phyloP scores from a whole-genome alignment of 2,797 vertebrate species.

The Cetoscarus ocellatus region DNA sequence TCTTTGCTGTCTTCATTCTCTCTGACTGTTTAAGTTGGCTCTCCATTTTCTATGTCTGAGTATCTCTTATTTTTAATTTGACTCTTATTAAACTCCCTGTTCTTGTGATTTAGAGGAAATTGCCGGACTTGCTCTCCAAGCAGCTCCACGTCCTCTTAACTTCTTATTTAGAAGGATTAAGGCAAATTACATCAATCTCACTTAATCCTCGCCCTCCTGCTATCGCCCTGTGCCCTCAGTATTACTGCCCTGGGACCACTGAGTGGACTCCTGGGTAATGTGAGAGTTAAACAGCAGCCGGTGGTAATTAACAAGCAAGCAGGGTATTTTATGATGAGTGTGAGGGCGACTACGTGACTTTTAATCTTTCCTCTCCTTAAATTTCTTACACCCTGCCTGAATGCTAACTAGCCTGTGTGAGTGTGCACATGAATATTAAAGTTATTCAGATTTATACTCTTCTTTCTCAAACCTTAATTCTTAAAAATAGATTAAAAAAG shows the following conservation, averaged over 20 bases:
- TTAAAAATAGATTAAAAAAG: neutral
- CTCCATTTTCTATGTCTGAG: neutral
- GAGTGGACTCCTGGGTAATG: constrained; percentile 52
- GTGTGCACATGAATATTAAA: constrained; percentile 31
- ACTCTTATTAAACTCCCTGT: constrained; percentile 1
- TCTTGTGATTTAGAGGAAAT: constrained; percentile 37
- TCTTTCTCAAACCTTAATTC: neutral
- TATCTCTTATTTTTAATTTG: too few relatives aligned
- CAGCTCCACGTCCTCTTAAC: constrained; percentile 26
- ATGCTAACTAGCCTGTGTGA: constrained; percentile 26
- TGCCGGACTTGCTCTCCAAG: constrained; percentile 16
- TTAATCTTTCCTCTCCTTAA: constrained; percentile 14
- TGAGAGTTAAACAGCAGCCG: constrained; percentile 56
- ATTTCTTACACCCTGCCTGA: constrained; percentile 8
- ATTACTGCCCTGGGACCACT: constrained; percentile 18
- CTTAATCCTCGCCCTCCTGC: constrained; percentile 47
- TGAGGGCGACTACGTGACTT: constrained; percentile 25
- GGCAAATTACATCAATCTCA: constrained; percentile 68
- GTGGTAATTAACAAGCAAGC: constrained; percentile 57
- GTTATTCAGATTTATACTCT: neutral
- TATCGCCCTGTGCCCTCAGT: constrained; percentile 45
- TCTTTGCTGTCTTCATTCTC: neutral
- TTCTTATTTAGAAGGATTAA: constrained; percentile 40
- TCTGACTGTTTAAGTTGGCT: neutral
- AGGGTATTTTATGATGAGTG: constrained; percentile 42